phyloP scores from a whole-genome alignment of 23 tunicate species.

The Trididemnum clinides region DNA sequence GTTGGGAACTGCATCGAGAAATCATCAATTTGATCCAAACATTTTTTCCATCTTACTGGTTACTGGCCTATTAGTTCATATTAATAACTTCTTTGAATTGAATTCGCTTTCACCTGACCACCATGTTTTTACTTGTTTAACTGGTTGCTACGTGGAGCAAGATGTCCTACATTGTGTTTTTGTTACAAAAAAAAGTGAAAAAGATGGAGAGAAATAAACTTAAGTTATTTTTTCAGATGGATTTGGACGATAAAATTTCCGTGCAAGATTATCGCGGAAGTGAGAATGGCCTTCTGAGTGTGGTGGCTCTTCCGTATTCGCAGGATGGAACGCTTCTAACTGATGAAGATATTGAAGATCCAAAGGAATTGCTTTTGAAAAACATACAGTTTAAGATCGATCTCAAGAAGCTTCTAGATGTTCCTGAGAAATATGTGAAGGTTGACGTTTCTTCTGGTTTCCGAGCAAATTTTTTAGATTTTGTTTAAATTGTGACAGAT shows the following conservation, averaged over 20 bases:
- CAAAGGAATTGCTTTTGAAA: conserved; percentile 46
- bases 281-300: conserved; percentile 42
- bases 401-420: conserved; percentile 61
- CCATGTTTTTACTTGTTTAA: no score
- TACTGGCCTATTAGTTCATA: no score
- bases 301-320: conserved; percentile 43
- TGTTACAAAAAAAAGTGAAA: neutral
- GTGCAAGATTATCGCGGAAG: conserved; percentile 49
- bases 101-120: no score
- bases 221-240: conserved; percentile 37
- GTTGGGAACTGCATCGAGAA: no score
- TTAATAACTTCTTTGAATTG: no score
- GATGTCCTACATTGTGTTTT: neutral
- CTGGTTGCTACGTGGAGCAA: no score
- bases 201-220: neutral
- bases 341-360: conserved; percentile 69
- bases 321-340: conserved; percentile 30
- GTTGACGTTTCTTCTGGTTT: no score
- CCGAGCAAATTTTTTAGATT: no score
- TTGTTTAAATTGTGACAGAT: no score
- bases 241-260: conserved; percentile 48
- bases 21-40: no score
- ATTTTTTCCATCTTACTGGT: no score
- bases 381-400: conserved; percentile 50
- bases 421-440: conserved; percentile 49